These are phyloP conservation scores for Hydrochoerus hydrochaeris DNA, from an alignment of 2,113 vertebrate species.

Conservation along the genomic window DNA sequence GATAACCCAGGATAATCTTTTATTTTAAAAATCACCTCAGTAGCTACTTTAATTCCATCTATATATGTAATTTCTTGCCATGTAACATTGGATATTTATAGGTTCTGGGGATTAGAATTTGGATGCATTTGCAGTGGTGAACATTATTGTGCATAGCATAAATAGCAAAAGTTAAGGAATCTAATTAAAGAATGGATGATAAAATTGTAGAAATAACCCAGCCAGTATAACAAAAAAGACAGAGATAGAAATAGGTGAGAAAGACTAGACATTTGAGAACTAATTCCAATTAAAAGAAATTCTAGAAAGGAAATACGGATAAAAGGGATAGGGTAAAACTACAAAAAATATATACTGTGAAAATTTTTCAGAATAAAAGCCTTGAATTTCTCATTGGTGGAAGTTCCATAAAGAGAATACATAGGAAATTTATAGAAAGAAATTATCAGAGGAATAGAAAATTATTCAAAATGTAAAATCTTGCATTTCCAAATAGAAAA, in stretches of 20 bases:
- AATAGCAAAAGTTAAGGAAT: conserved; percentile 9
- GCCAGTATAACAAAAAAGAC: neutral
- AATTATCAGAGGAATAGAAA: neutral
- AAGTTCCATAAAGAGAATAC: neutral
- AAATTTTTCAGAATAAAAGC: neutral
- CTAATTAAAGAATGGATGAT: neutral
- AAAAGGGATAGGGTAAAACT: neutral
- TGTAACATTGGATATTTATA: neutral
- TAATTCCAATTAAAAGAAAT: neutral
- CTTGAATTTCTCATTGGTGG: neutral
- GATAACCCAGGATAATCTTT: neutral
- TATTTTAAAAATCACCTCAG: neutral
- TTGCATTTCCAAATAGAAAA: neutral
- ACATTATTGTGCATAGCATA: neutral
- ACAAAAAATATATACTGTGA: neutral
- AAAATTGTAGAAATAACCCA: conserved; percentile 16
- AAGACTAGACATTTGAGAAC: neutral
- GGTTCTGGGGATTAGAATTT: neutral
- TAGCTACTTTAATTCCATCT: neutral
- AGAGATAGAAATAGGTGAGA: neutral
- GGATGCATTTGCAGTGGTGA: neutral
- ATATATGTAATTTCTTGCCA: neutral
- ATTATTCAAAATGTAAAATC: neutral
- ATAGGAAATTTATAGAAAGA: neutral
- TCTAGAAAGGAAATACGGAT: conserved; percentile 25